phyloP scores from a whole-genome alignment of 2,797 vertebrate species.

The Mormyrops attenuatus region DNA sequence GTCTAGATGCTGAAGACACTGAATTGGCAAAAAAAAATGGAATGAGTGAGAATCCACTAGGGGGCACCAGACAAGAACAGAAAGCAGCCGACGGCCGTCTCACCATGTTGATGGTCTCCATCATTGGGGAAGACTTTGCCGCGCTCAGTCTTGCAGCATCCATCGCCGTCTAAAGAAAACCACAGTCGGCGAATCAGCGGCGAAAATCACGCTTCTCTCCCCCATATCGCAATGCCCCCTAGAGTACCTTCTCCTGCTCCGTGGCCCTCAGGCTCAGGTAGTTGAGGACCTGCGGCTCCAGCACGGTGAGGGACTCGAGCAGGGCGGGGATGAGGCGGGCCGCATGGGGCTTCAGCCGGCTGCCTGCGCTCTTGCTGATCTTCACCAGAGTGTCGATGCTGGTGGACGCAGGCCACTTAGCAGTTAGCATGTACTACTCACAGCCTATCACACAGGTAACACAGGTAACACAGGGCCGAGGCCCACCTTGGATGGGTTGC shows the following conservation, averaged over 20 bases:
- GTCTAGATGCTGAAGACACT: slow-evolving; percentile 96
- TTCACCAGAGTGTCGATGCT: slow-evolving; percentile 97
- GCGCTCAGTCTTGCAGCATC: slow-evolving; percentile 92
- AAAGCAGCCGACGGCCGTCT: slow-evolving; percentile 25
- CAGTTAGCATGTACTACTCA: background rate
- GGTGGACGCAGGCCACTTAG: background rate
- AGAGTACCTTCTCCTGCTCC: slow-evolving; percentile 84
- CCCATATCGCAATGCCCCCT: background rate
- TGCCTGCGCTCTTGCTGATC: slow-evolving; percentile 92
- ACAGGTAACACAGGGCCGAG: background rate
- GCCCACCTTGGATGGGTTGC: background rate
- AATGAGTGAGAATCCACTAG: background rate
- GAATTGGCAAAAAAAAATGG: slow-evolving; percentile 13
- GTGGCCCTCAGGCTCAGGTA: slow-evolving; percentile 93
- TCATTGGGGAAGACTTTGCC: slow-evolving; percentile 96
- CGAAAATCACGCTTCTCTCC: background rate
- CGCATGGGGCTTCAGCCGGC: slow-evolving; percentile 86
- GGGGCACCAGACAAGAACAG: background rate
- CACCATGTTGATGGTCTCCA: slow-evolving; percentile 98
- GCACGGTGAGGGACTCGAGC: slow-evolving; percentile 83
- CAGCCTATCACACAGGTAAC: background rate
- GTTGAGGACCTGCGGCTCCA: slow-evolving; percentile 95
- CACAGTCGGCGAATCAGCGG: background rate
- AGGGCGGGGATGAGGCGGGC: slow-evolving; percentile 87
- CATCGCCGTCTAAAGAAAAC: slow-evolving; percentile 76